These are phyloP conservation scores for Latrodectus hesperus DNA, from an alignment of 2,888 invertebrate genomes.

Conservation along the genomic window DNA sequence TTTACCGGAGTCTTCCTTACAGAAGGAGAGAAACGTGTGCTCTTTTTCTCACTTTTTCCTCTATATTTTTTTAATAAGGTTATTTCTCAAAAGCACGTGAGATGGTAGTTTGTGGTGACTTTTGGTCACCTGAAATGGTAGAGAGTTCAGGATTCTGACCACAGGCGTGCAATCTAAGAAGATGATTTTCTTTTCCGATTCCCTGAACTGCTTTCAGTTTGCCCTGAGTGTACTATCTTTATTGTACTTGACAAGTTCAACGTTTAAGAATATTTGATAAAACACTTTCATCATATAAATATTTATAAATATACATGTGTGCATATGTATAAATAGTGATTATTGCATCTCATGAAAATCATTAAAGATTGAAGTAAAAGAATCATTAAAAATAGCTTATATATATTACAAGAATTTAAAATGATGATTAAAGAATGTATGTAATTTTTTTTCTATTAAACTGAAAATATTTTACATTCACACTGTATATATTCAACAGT, in stretches of 20 bases:
- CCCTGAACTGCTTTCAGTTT: too few relatives aligned
- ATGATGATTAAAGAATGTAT: too few relatives aligned
- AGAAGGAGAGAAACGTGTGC: neutral
- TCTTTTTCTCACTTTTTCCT: slow-evolving; percentile 13
- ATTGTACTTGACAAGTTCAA: neutral
- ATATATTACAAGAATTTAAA: too few relatives aligned
- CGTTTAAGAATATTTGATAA: neutral
- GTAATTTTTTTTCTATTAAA: too few relatives aligned
- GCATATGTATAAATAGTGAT: neutral
- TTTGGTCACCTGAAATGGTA: slow-evolving; percentile 5
- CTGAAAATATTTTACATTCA: too few relatives aligned
- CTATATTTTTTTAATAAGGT: neutral
- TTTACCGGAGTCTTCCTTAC: slow-evolving; percentile 37
- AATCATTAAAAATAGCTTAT: too few relatives aligned
- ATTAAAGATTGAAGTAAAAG: too few relatives aligned
- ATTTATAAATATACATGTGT: neutral
- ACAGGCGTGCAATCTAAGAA: slow-evolving; percentile 12
- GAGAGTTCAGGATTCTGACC: slow-evolving; percentile 23
- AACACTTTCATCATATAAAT: neutral
- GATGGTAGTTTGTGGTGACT: slow-evolving; percentile 13
- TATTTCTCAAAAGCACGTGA: slow-evolving; percentile 23
- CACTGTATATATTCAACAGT: too few relatives aligned
- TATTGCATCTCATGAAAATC: neutral
- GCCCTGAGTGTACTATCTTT: neutral
- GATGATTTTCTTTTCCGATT: too few relatives aligned